phyloP scores from a whole-genome alignment of 1,140 invertebrate species.

The Lethocerus indicus region DNA sequence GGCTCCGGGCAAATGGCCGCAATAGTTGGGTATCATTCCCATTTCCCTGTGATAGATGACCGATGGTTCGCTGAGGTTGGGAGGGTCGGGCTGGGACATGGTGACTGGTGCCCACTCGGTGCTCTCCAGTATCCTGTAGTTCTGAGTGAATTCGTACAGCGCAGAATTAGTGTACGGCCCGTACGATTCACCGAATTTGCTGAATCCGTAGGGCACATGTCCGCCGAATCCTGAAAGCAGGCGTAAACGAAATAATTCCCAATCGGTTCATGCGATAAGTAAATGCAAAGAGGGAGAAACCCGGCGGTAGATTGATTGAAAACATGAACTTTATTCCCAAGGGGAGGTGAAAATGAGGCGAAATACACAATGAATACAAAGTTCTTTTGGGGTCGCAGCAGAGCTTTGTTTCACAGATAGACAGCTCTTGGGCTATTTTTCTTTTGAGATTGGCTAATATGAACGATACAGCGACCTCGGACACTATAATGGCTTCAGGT shows the following conservation, averaged over 20 bases:
- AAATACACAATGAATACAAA: no score
- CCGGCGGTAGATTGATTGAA: no score
- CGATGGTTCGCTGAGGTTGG: slow-evolving; percentile 27
- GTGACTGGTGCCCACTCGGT: slow-evolving; percentile 49
- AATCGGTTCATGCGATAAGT: neutral
- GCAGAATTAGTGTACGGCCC: slow-evolving; percentile 40
- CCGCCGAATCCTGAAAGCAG: slow-evolving; percentile 37
- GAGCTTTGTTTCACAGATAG: no score
- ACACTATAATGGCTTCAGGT: no score
- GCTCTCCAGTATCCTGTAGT: slow-evolving; percentile 42
- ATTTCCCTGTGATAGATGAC: slow-evolving; percentile 49
- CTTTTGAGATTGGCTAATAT: no score
- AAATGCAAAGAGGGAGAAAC: no score
- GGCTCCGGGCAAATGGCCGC: slow-evolving; percentile 49
- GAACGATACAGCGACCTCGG: no score
- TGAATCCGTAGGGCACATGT: slow-evolving; percentile 44
- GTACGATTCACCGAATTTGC: slow-evolving; percentile 40
- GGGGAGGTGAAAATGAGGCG: no score
- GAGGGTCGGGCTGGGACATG: slow-evolving; percentile 29
- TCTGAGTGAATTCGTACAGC: slow-evolving; percentile 46
- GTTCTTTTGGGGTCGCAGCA: no score
- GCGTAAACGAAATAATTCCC: neutral
- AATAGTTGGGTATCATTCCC: slow-evolving; percentile 52
- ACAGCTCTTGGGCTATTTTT: no score
- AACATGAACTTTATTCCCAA: no score